Base-by-base conservation (phyloP, 2,888 invertebrate genomes). In the Cistogaster globosa region DNA sequence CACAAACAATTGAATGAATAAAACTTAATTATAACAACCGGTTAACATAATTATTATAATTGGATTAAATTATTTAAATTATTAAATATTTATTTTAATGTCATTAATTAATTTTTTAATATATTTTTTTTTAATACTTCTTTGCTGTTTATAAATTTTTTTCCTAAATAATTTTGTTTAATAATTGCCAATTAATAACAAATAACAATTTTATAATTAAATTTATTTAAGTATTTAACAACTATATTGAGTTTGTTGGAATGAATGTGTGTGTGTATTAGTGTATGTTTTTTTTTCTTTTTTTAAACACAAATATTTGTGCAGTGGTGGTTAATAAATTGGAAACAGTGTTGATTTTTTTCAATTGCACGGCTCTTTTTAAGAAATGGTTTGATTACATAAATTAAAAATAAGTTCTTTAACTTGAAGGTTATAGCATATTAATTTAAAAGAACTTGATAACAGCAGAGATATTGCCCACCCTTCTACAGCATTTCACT, bases 121-220 rank as follows among this genome's bases (percentile, higher is more conserved):
- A 11, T 38, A 18, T 42, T 12, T 51, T 63, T 63, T 55, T 77
- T 77, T 18, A 68, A 77, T 60, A 58, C 42, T 53, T 74, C 18
- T 51, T 71, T 72, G 38, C 12, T n/a, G 48, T 14, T 55, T 57
- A 12, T 1, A 77, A 22, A 65, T 72, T 57, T 7, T 62, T 74
- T 51, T 57, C n/a, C 58, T 32, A 57, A 22, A 36, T 14, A 36
- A 60, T 51, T 45, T 65, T 51, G 18, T 58, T 82, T 51, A 58
- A 62, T 71, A 79, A 78, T 53, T 74, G 84, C 84, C 81, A 85
- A 85, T 85, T 57, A 75, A 82, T 82, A 85, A 85, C 85, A 85
- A 85, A 78, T 85, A 85, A 82, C 82, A 82, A 85, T 79, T 82
- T 78, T 45, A 32, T 60, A 72, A 57, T 74, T 74, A 60, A 80